Evolutionary conservation across 1,140 invertebrate species (phyloP).

Genomic region (Megathymus violae): DNA sequence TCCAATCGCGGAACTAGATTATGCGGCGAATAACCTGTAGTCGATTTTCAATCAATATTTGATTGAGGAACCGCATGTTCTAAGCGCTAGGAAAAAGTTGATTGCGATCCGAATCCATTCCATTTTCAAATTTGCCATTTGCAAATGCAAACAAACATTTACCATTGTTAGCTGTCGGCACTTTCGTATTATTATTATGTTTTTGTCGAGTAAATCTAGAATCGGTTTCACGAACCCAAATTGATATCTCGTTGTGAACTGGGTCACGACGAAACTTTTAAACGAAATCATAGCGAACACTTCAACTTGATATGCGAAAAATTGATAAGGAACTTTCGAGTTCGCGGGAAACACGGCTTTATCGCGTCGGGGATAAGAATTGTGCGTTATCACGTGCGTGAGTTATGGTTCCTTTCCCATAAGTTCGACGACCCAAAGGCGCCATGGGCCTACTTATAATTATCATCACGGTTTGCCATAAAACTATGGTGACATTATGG

Average conservation of each 20-base stretch:
- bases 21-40: background rate
- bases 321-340: slow-evolving; percentile 22
- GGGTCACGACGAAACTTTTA: slow-evolving; percentile 25
- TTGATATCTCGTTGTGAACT: slow-evolving; percentile 38
- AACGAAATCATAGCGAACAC: slow-evolving; percentile 32
- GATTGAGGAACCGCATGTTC: slow-evolving; percentile 24
- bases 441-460: slow-evolving; percentile 51
- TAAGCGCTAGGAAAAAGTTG: slow-evolving; percentile 1
- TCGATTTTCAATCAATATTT: slow-evolving; percentile 21
- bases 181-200: background rate
- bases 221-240: slow-evolving; percentile 10
- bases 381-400: slow-evolving; percentile 35
- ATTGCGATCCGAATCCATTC: slow-evolving; percentile 17
- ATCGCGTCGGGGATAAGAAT: slow-evolving; percentile 4
- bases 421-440: slow-evolving; percentile 55
- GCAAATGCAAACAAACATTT: slow-evolving; percentile 11
- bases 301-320: slow-evolving; percentile 34
- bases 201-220: background rate
- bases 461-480: slow-evolving; percentile 56
- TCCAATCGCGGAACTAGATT: background rate
- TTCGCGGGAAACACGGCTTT: slow-evolving; percentile 16
- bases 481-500: slow-evolving; percentile 56
- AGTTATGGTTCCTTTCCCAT: slow-evolving; percentile 57
- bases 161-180: background rate
- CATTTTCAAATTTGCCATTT: slow-evolving; percentile 16